Conservation (phyloP, 1,140 invertebrate species). For the Ips nitidus region DNA sequence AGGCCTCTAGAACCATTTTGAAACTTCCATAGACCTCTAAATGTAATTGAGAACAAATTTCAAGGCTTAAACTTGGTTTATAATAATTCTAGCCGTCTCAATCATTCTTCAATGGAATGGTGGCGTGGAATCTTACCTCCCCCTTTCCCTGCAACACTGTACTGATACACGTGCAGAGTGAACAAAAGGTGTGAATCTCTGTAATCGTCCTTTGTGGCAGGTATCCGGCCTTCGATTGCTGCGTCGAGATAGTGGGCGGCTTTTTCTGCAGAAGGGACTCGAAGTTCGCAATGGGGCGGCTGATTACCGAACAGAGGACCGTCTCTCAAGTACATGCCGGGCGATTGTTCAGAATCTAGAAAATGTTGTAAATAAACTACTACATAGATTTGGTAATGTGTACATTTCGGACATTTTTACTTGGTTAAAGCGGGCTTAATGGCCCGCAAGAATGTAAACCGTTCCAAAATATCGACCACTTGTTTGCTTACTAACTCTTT, state of each 20-base stretch:
- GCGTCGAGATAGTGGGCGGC: slow-evolving; percentile 92
- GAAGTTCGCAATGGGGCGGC: slow-evolving; percentile 85
- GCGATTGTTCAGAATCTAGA: slow-evolving; percentile 81
- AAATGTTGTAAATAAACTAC: slow-evolving; percentile 22
- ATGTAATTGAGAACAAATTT: too few relatives aligned
- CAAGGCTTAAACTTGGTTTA: too few relatives aligned
- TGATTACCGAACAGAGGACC: slow-evolving; percentile 84
- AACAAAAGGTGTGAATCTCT: slow-evolving; percentile 87
- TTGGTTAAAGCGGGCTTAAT: too few relatives aligned
- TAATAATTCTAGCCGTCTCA: neutral
- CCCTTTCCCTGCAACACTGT: slow-evolving; percentile 86
- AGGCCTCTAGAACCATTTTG: too few relatives aligned
- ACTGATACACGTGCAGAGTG: slow-evolving; percentile 94
- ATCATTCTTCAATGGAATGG: too few relatives aligned
- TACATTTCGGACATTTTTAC: too few relatives aligned
- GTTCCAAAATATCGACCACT: too few relatives aligned
- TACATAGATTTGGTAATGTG: neutral
- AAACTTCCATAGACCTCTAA: too few relatives aligned
- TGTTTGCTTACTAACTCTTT: too few relatives aligned
- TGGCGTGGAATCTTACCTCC: slow-evolving; percentile 64
- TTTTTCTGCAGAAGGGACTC: slow-evolving; percentile 88
- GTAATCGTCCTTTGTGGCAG: slow-evolving; percentile 62
- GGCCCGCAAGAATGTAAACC: too few relatives aligned
- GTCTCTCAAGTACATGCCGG: slow-evolving; percentile 85
- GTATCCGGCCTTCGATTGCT: slow-evolving; percentile 74